phyloP scores from a whole-genome alignment of 2,888 invertebrate species.

The Agrotis exclamationis region DNA sequence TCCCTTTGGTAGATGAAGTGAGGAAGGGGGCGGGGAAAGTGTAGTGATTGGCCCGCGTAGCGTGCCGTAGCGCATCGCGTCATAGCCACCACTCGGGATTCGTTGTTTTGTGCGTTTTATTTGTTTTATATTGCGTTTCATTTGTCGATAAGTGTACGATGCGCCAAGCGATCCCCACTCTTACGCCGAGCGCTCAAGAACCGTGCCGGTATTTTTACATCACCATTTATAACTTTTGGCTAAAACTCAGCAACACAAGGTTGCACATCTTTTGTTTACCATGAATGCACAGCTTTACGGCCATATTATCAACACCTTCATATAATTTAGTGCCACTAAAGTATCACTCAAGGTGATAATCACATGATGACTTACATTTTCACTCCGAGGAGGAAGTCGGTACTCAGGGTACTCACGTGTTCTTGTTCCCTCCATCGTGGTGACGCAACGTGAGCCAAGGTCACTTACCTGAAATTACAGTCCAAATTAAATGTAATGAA shows the following conservation, averaged over 20 bases:
- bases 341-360: constrained; percentile 18
- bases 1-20: no score
- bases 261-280: constrained; percentile 1
- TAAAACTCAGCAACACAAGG: not conserved
- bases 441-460: constrained; percentile 73
- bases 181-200: no score
- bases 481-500: constrained; percentile 65
- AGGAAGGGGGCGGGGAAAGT: no score
- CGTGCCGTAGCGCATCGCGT: no score
- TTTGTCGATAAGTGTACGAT: no score
- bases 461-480: constrained; percentile 85
- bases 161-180: no score
- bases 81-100: no score
- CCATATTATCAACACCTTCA: constrained; percentile 7
- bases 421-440: constrained; percentile 63
- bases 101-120: no score
- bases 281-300: not conserved
- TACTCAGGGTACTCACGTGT: constrained; percentile 73
- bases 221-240: no score
- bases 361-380: constrained; percentile 40
- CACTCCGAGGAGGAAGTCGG: constrained; percentile 57
- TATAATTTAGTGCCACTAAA: constrained; percentile 10
- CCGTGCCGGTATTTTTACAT: no score
- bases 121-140: no score
- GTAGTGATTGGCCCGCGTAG: no score